phyloP scores from a whole-genome alignment of 1,140 invertebrate genomes.

The Ceratoteleas bidentatus region DNA sequence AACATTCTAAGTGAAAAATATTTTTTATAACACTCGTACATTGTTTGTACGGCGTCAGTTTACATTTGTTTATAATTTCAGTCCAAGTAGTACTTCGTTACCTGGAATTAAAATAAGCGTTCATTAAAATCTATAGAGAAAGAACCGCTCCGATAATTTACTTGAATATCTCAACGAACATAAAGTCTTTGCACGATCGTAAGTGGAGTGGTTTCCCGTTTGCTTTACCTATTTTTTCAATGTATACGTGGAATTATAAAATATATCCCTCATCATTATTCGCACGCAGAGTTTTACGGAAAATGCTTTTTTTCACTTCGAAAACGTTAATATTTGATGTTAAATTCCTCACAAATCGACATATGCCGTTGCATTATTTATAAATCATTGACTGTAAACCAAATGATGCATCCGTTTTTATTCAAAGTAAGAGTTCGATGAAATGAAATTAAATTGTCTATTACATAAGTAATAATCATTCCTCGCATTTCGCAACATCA shows the following conservation, averaged over 20 bases:
- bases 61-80: too few species aligned
- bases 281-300: slow-evolving; percentile 30
- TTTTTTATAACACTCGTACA: slow-evolving; percentile 37
- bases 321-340: slow-evolving; percentile 34
- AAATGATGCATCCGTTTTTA: slow-evolving; percentile 3
- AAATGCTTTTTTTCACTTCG: slow-evolving; percentile 16
- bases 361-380: slow-evolving; percentile 25
- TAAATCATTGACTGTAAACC: slow-evolving; percentile 15
- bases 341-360: slow-evolving; percentile 23
- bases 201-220: slow-evolving; percentile 4
- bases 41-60: slow-evolving; percentile 2
- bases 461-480: background rate
- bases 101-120: background rate
- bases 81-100: too few species aligned
- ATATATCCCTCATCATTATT: slow-evolving; percentile 20
- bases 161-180: too few species aligned
- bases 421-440: slow-evolving; percentile 6
- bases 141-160: background rate
- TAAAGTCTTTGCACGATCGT: slow-evolving; percentile 8
- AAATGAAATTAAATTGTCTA: background rate
- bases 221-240: slow-evolving; percentile 19
- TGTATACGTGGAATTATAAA: slow-evolving; percentile 13
- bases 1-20: slow-evolving; percentile 48
- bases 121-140: background rate
- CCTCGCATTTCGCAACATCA: background rate